Conservation (phyloP, 2,113 vertebrate species). For the Cryptoleucopteryx plumbea region DNA sequence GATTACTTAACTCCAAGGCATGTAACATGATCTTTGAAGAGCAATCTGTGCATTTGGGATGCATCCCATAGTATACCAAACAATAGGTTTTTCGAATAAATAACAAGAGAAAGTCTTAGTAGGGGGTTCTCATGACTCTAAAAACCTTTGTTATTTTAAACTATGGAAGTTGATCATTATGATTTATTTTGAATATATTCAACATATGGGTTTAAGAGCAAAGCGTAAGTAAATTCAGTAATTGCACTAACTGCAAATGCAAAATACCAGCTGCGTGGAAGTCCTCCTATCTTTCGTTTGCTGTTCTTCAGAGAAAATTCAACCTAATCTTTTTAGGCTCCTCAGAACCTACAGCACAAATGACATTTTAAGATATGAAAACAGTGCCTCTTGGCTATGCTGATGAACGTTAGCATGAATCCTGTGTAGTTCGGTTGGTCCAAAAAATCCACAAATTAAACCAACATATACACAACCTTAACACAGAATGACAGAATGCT, state of each 20-base stretch:
- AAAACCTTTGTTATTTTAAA: neutral
- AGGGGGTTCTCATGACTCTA: neutral
- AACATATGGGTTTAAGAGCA: neutral
- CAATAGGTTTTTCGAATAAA: neutral
- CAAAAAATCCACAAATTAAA: neutral
- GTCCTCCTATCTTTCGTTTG: neutral
- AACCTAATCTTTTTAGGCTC: neutral
- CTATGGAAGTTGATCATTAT: neutral
- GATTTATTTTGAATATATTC: neutral
- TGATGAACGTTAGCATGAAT: neutral
- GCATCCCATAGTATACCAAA: neutral
- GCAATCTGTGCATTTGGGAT: neutral
- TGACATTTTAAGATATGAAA: neutral
- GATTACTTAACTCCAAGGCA: neutral
- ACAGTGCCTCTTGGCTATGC: neutral
- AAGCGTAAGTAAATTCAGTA: neutral
- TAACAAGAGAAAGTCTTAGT: neutral
- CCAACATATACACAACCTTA: neutral
- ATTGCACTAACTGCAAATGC: neutral
- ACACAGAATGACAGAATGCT: neutral
- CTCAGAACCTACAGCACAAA: neutral
- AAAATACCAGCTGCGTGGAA: neutral
- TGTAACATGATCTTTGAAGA: neutral
- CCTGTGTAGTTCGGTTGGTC: accelerated
- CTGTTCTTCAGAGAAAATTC: neutral